Percentiles rank a stretch among this genome's conserved stretches.
These are phyloP conservation scores for Panthera uncia DNA, from an alignment of 2,113 vertebrate genomes.

Conservation along the genomic window DNA sequence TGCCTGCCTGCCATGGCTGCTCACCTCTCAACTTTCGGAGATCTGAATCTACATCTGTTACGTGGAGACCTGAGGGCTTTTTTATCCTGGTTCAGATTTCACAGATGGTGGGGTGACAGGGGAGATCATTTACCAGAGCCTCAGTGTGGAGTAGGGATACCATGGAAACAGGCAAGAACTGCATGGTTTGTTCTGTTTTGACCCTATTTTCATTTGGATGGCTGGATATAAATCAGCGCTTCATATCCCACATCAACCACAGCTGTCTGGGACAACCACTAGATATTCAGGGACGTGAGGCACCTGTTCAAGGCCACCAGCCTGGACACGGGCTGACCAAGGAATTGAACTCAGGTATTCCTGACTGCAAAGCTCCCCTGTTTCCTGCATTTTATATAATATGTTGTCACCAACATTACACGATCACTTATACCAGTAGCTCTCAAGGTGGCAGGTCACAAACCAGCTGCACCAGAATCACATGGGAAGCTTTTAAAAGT, in stretches of 20 bases:
- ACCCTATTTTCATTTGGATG: constrained; percentile 34
- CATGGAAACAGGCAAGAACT: constrained; percentile 46
- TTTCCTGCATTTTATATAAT: not conserved
- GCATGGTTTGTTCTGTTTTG: not conserved
- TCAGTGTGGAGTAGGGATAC: constrained; percentile 5
- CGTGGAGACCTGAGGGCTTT: constrained; percentile 9
- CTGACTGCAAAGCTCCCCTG: not conserved
- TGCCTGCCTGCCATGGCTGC: not conserved
- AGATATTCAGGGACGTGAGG: not conserved
- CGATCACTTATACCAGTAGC: too few relatives aligned
- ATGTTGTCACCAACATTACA: not conserved
- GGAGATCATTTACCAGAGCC: constrained; percentile 36
- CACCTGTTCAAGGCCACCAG: not conserved
- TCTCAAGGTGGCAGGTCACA: not conserved
- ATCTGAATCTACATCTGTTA: not conserved
- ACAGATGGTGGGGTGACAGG: constrained; percentile 45
- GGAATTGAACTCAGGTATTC: not conserved
- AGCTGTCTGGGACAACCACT: not conserved
- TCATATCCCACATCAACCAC: not conserved
- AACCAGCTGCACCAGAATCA: not conserved
- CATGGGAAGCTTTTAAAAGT: not conserved
- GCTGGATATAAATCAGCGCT: not conserved
- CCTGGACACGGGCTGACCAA: not conserved
- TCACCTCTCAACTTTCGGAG: not conserved
- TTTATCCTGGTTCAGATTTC: constrained; percentile 37